Evolutionary conservation across 2,888 invertebrate genomes (phyloP).

Genomic region (Stenchaetothrips biformis): DNA sequence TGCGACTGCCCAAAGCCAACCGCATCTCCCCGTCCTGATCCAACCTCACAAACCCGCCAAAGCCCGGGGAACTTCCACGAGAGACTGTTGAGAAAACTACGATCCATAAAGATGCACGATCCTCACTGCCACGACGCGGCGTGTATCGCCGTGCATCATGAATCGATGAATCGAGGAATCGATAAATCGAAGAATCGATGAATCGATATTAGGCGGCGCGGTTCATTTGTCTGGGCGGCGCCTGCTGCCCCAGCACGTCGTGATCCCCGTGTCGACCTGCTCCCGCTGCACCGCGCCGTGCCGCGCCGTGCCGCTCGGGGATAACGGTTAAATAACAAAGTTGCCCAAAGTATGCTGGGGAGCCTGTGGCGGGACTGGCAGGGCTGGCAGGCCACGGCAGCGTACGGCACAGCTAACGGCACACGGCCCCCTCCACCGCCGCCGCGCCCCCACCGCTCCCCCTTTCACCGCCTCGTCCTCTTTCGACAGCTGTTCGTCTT

Average conservation of each 20-base stretch:
- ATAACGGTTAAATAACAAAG: slow-evolving; percentile 25
- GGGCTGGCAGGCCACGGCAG: not conserved
- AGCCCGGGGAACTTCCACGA: too few relatives aligned
- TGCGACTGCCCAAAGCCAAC: too few relatives aligned
- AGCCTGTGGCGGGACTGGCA: not conserved
- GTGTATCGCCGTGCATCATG: too few relatives aligned
- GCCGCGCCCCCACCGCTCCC: not conserved
- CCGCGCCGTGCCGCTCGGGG: slow-evolving; percentile 2
- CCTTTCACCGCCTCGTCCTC: slow-evolving; percentile 8
- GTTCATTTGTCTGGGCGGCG: not conserved
- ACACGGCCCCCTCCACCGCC: not conserved
- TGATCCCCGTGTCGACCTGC: not conserved
- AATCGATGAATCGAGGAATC: too few relatives aligned
- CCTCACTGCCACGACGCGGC: too few relatives aligned
- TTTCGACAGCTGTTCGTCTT: slow-evolving; percentile 17
- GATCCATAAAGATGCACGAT: too few relatives aligned
- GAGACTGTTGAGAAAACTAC: too few relatives aligned
- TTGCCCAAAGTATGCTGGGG: slow-evolving; percentile 24
- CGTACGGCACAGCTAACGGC: slow-evolving; percentile 5
- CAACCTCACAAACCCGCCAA: too few relatives aligned
- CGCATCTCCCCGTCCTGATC: too few relatives aligned
- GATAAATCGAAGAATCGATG: too few relatives aligned
- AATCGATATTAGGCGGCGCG: too few relatives aligned
- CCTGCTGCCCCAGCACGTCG: not conserved
- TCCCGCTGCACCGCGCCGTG: not conserved